These are phyloP conservation scores for Perdita meconis DNA, from an alignment of 2,888 invertebrate species.

Conservation along the genomic window DNA sequence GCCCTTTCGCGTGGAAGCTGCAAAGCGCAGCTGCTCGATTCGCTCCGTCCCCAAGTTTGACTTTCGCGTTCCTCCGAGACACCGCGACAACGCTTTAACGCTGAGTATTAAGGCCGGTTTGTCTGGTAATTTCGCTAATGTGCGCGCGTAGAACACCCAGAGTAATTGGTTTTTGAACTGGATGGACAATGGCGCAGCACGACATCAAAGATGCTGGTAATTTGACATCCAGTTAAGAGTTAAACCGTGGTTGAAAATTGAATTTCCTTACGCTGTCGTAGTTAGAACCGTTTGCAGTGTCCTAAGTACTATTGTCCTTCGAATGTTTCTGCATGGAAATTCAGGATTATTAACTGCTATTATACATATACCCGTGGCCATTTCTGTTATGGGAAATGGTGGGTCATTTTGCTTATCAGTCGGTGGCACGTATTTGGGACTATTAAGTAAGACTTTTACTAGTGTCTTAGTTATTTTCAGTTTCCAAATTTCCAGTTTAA, in stretches of 20 bases:
- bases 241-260: no score
- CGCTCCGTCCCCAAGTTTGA: conserved; percentile 17
- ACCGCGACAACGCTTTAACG: not conserved
- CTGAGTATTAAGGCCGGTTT: not conserved
- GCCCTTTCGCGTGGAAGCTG: conserved; percentile 42
- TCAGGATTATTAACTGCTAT: no score
- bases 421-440: not conserved
- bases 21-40: conserved; percentile 38
- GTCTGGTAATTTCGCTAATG: conserved; percentile 5
- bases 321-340: no score
- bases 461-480: not conserved
- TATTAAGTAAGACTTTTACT: not conserved
- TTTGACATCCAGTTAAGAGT: no score
- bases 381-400: no score
- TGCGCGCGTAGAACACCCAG: not conserved
- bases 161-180: not conserved
- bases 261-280: no score
- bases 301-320: no score
- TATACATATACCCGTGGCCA: no score
- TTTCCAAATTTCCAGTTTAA: not conserved
- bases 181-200: not conserved
- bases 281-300: no score
- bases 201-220: not conserved
- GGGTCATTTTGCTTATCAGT: no score
- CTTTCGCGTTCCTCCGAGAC: conserved; percentile 16